These are phyloP conservation scores for Phyllotreta striolata DNA, from an alignment of 2,888 invertebrate genomes.

Conservation along the genomic window DNA sequence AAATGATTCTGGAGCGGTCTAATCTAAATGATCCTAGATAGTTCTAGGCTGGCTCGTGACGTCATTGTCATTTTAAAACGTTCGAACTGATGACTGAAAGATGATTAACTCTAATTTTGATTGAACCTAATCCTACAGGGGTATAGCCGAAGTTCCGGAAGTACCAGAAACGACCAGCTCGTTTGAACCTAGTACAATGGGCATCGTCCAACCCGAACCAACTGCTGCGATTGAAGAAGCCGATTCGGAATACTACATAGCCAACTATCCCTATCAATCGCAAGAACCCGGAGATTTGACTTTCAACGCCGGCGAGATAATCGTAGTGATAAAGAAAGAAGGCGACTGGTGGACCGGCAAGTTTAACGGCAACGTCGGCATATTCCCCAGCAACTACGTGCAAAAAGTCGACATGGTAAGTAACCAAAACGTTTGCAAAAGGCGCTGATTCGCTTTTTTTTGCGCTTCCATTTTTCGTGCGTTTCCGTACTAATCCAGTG, in stretches of 20 bases:
- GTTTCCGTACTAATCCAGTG: conserved; percentile 29
- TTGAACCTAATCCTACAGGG: conserved; percentile 62
- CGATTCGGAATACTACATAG: conserved; percentile 78
- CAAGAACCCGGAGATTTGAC: conserved; percentile 89
- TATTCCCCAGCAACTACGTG: conserved; percentile 98
- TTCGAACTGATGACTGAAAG: no score
- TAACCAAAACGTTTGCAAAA: no score
- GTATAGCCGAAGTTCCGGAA: conserved; percentile 78
- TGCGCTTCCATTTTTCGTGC: not conserved
- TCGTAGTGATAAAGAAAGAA: conserved; percentile 86
- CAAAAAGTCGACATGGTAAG: conserved; percentile 69
- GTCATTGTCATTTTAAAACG: no score
- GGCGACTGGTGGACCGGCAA: conserved; percentile 99
- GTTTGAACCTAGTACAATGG: conserved; percentile 39
- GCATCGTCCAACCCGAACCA: conserved; percentile 6
- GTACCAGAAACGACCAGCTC: conserved; percentile 47
- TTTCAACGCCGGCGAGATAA: conserved; percentile 86
- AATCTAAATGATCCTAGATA: no score
- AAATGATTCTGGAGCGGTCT: no score
- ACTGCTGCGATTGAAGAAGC: conserved; percentile 47
- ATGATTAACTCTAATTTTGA: not conserved
- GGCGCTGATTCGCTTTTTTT: not conserved
- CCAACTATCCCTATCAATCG: conserved; percentile 90
- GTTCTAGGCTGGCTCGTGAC: no score
- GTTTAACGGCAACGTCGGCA: conserved; percentile 80